phyloP scores from a whole-genome alignment of 2,113 vertebrate genomes.

The Pseudorasbora parva region DNA sequence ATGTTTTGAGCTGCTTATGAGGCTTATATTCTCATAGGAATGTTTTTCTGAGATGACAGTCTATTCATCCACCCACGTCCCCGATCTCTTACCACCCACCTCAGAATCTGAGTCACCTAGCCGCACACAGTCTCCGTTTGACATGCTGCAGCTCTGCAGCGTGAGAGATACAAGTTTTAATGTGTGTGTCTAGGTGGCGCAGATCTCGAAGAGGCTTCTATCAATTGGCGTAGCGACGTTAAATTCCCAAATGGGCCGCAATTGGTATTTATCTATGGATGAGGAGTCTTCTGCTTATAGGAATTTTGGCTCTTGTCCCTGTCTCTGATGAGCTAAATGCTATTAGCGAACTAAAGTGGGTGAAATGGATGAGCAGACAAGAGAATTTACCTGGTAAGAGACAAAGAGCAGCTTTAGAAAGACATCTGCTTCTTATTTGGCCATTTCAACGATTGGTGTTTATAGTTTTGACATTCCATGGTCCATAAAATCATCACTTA shows the following conservation, averaged over 20 bases:
- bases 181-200: conserved; percentile 70
- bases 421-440: conserved; percentile 1
- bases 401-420: conserved; percentile 35
- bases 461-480: conserved; percentile 11
- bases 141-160: conserved; percentile 62
- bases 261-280: conserved; percentile 38
- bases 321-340: conserved; percentile 38
- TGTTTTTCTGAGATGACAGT: conserved; percentile 72
- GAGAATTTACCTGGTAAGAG: conserved; percentile 35
- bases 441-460: conserved; percentile 29
- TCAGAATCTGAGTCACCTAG: conserved; percentile 77
- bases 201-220: conserved; percentile 73
- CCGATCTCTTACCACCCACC: conserved; percentile 74
- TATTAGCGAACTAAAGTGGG: conserved; percentile 45
- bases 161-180: conserved; percentile 70
- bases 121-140: conserved; percentile 64
- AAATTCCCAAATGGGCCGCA: conserved; percentile 48
- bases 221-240: conserved; percentile 74
- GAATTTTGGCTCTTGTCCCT: conserved; percentile 36
- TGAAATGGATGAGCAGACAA: conserved; percentile 26
- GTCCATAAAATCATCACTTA: conserved; percentile 30
- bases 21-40: conserved; percentile 73
- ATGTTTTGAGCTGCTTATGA: conserved; percentile 72
- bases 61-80: conserved; percentile 79
- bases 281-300: conserved; percentile 37